Evolutionary conservation across 30 jellyfish, hydroid and myxozoan species (phyloP), one percentile per base, ranked within the genome.

Genomic region (Sanderia malayensis): DNA sequence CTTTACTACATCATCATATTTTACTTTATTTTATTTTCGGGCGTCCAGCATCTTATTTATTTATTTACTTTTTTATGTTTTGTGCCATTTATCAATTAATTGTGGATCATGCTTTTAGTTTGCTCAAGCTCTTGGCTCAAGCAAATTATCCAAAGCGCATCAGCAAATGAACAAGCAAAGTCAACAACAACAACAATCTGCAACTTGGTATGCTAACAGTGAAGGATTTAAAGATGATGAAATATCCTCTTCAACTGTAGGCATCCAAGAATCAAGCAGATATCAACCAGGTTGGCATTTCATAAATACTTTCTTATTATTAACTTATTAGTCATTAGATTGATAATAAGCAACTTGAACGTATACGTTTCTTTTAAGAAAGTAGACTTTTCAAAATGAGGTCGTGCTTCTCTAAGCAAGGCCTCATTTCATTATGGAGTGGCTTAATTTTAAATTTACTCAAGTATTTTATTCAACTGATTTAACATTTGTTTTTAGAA

Each of bases 81-180:
- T 4, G 25, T 4, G 24, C 64, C 11, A 49, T 41, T 41, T n/a
- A n/a, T n/a, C n/a, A n/a, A n/a, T n/a, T n/a, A n/a, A n/a, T n/a
- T n/a, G n/a, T n/a, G n/a, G n/a, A 49, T 18, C 2, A n/a, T 34
- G 27, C 30, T 28, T 20, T 21, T 31, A 82, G 94, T 82, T 82
- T 82, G 94, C 94, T 11, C 83, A 82, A 0, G 94, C 24, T 17
- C 79, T 82, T 32, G 94, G 94, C 44, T 71, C 86, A 23, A 74
- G 94, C 10, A 61, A 32, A 33, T 44, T 60, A 20, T 58, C 29
- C 60, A 10, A 47, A 7, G 30, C 89, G 1, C 49, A 58, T 37
- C 34, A 29, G 34, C 9, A 52, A 64, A 11, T 81, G 49, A 33
- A 58, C 45, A 3, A 29, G 46, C 46, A 82, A 71, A 71, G n/a